Evolutionary conservation across 2,888 invertebrate genomes (phyloP), one percentile per base, ranked within the genome.

Genomic region (Rhyacophila evoluta): DNA sequence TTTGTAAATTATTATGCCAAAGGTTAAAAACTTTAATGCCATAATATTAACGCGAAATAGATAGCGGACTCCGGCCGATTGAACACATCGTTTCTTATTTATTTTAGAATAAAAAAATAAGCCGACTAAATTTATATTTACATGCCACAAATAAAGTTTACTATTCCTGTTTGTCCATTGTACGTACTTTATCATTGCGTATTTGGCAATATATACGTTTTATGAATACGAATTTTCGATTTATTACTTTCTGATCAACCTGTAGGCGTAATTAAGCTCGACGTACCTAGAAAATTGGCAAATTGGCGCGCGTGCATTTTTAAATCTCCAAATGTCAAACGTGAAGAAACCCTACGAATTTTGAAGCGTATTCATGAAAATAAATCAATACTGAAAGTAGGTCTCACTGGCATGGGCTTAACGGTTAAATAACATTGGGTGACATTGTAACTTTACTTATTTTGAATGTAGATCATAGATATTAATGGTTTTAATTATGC

Each of bases 381-480:
- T 55, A 55, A 55, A 55, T 55, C 55, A 55, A 55, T 55, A 55
- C 25, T 19, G 2, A 19, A 55, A 8, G 55, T 55, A 55, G 55
- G 55, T 55, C 55, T 55, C 19, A 2, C 29, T 33, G 6, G 2
- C 6, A 6, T 15, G 19, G 10, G 55, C 55, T 55, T 55, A 55
- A 15, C 19, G 55, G 15, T 55, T 55, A 55, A 33, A 33, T 6
- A 33, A 55, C 55, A 55, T 55, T 55, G 55, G 55, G 19, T 55
- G 55, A 55, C 55, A 55, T 55, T 55, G 55, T 33, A 33, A 33
- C 55, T n/a, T n/a, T n/a, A n/a, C n/a, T n/a, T n/a, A 55, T 19
- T 19, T 10, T 19, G 55, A 55, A 55, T 55, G 25, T 55, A n/a
- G 25, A 19, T 55, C 1, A 55, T 2, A 55, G 5, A 25, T 55